These are phyloP conservation scores for Frankliniella fusca DNA, from an alignment of 2,888 invertebrate species.

Conservation along the genomic window DNA sequence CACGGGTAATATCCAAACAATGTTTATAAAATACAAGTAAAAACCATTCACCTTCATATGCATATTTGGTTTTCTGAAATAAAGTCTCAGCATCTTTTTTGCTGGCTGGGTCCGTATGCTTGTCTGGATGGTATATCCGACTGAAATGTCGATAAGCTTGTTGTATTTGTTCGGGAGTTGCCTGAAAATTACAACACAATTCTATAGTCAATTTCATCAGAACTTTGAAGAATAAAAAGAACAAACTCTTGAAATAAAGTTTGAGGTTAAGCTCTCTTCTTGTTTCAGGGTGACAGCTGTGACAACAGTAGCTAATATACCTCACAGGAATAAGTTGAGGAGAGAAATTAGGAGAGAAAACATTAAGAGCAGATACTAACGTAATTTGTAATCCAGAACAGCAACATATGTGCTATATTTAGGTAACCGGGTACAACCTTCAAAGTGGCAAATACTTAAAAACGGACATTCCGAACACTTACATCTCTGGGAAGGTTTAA, in stretches of 20 bases:
- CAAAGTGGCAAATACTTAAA: background rate
- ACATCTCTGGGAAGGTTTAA: slow-evolving; percentile 81
- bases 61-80: slow-evolving; percentile 88
- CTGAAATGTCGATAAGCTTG: slow-evolving; percentile 89
- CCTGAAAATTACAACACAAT: slow-evolving; percentile 56
- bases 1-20: background rate
- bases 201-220: background rate
- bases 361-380: background rate
- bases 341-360: background rate
- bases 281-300: background rate
- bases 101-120: slow-evolving; percentile 76
- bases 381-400: background rate
- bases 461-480: slow-evolving; percentile 45
- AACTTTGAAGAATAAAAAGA: slow-evolving; percentile 1
- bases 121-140: slow-evolving; percentile 93
- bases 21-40: background rate
- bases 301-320: background rate
- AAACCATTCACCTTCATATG: slow-evolving; percentile 73
- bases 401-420: background rate
- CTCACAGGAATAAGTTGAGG: background rate
- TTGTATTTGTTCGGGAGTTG: slow-evolving; percentile 85
- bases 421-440: slow-evolving; percentile 21
- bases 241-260: background rate
- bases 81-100: slow-evolving; percentile 87
- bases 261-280: slow-evolving; percentile 5